phyloP scores from a whole-genome alignment of 2,113 vertebrate species.

The Empidonax alnorum region DNA sequence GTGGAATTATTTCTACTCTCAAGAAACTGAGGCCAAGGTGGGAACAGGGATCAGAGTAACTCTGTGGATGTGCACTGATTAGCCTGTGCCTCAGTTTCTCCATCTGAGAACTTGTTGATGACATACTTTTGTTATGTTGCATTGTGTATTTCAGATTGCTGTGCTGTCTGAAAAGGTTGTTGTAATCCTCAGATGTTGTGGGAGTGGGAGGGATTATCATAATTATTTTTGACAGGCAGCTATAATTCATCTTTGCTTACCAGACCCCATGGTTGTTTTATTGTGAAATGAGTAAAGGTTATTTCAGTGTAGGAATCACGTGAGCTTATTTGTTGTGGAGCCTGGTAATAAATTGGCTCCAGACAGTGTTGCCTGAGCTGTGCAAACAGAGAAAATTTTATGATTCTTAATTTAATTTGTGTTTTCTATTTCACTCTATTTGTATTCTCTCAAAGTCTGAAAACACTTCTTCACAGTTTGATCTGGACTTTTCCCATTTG shows the following conservation, averaged over 20 bases:
- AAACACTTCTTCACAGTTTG: not conserved
- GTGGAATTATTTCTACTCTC: not conserved
- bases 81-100: not conserved
- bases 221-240: slow-evolving; percentile 57
- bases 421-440: slow-evolving; percentile 8
- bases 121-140: not conserved
- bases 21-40: not conserved
- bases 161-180: not conserved
- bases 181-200: not conserved
- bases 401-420: slow-evolving; percentile 52
- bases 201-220: slow-evolving; percentile 47
- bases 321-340: slow-evolving; percentile 48
- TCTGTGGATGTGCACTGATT: not conserved
- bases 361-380: slow-evolving; percentile 30
- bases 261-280: slow-evolving; percentile 43
- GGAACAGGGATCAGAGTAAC: not conserved
- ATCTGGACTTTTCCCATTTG: slow-evolving; percentile 2
- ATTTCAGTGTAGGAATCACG: not conserved
- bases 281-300: slow-evolving; percentile 56
- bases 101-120: not conserved
- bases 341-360: slow-evolving; percentile 42
- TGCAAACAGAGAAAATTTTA: slow-evolving; percentile 4
- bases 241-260: slow-evolving; percentile 52
- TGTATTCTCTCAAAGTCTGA: slow-evolving; percentile 30
- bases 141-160: not conserved